Evolutionary conservation across 2,113 vertebrate species (phyloP).

Genomic region (Toxostoma redivivum): DNA sequence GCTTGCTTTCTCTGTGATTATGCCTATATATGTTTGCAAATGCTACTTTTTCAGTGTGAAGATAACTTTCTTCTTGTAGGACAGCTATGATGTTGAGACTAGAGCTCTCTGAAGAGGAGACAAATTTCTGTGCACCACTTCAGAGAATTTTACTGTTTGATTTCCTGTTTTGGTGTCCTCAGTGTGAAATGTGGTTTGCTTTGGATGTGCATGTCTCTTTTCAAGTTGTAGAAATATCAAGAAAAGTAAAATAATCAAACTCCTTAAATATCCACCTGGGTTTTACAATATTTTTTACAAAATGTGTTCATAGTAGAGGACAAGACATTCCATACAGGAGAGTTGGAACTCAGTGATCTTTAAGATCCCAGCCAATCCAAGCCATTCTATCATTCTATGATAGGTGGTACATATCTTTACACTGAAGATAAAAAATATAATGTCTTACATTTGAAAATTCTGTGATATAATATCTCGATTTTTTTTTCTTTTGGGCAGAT

Average conservation of each 20-base stretch:
- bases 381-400: neutral
- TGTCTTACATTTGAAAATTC: neutral
- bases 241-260: neutral
- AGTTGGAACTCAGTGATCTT: neutral
- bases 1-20: neutral
- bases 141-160: neutral
- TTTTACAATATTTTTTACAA: neutral
- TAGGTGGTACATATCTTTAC: neutral
- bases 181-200: neutral
- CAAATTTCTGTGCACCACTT: neutral
- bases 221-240: neutral
- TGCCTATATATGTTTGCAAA: neutral
- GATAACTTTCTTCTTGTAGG: neutral
- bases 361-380: neutral
- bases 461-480: neutral
- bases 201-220: neutral
- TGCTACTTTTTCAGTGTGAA: neutral
- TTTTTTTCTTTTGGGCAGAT: neutral
- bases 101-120: neutral
- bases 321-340: neutral
- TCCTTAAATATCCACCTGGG: neutral
- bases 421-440: neutral
- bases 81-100: neutral
- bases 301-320: neutral
- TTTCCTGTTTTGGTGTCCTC: neutral